Base-by-base conservation (phyloP, 92 coral and sea anemone genomes). In the Nematostella vectensis region DNA sequence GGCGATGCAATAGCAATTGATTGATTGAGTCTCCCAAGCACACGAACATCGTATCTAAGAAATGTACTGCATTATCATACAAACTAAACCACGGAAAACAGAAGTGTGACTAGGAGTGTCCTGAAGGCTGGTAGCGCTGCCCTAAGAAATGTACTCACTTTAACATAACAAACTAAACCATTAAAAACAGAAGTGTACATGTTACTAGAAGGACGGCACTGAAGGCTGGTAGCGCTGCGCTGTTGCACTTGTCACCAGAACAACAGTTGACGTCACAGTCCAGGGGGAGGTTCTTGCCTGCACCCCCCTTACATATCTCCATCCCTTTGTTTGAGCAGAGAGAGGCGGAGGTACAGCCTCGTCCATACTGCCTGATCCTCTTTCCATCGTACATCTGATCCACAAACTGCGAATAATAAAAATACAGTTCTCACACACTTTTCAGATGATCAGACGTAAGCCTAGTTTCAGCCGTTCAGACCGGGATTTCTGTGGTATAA, bases 311-410 rank as follows among this genome's bases (percentile, higher is more conserved):
- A 19, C 71, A 57, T 25, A 37, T 58, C 27, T 54, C 18, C 25
- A 54, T 47, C 10, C 58, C 33, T 27, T 66, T 59, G 38, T 54
- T 27, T 27, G 26, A 13, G 23, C 78, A 71, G 19, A 43, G 56
- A n/a, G 48, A 51, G 17, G 70, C 78, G 37, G 69, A 53, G 11
- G 70, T 16, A 29, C 72, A 74, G 18, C 59, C 69, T 52, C 58
- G 55, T 0, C 0, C 21, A 29, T 24, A 74, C 1, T 11, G 25
- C 13, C 45, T 49, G 6, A 31, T 24, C 2, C 62, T 22, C 25
- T 16, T 31, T 3, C 59, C 72, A 9, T 61, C 67, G 17, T 22
- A 18, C n/a, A 24, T 3, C 40, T 62, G 54, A 47, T 53, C 40
- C 4, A 33, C 59, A 0, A 25, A 27, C 81, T 62, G 11, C 0